Percentiles rank a stretch among this genome's conserved stretches.
Evolutionary conservation across 2,888 invertebrate species (phyloP).

Genomic region (Deladenus siricidicola): DNA sequence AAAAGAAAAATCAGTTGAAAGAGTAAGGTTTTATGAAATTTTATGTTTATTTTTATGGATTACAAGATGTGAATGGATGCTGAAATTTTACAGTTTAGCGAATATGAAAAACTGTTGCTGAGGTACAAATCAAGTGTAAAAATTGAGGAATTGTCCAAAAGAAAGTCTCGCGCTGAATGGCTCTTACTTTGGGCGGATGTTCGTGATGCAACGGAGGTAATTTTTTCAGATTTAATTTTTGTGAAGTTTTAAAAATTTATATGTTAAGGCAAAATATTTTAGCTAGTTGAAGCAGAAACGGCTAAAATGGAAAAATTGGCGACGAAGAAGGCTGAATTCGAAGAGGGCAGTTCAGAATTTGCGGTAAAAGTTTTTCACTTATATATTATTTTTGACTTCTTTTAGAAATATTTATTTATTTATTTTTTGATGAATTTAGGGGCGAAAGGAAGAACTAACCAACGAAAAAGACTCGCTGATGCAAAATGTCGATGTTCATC

Average conservation of each 20-base stretch:
- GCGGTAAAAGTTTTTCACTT: no score
- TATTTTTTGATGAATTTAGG: no score
- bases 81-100: background rate
- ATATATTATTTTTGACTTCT: no score
- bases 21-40: background rate
- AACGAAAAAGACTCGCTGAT: no score
- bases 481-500: no score
- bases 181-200: slow-evolving; percentile 1
- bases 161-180: background rate
- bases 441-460: no score
- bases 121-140: background rate
- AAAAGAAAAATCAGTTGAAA: background rate
- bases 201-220: background rate
- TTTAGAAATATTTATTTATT: no score
- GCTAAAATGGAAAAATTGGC: slow-evolving; percentile 1
- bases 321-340: slow-evolving; percentile 10
- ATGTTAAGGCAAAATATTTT: background rate
- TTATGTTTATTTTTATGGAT: background rate
- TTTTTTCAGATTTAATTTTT: slow-evolving; percentile 1
- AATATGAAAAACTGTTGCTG: background rate
- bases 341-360: no score
- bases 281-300: background rate
- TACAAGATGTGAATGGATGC: background rate
- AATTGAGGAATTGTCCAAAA: background rate
- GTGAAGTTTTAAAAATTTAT: background rate